These are phyloP conservation scores for Drosophila pruinosa DNA, from an alignment of 1,140 invertebrate genomes.

Conservation along the genomic window DNA sequence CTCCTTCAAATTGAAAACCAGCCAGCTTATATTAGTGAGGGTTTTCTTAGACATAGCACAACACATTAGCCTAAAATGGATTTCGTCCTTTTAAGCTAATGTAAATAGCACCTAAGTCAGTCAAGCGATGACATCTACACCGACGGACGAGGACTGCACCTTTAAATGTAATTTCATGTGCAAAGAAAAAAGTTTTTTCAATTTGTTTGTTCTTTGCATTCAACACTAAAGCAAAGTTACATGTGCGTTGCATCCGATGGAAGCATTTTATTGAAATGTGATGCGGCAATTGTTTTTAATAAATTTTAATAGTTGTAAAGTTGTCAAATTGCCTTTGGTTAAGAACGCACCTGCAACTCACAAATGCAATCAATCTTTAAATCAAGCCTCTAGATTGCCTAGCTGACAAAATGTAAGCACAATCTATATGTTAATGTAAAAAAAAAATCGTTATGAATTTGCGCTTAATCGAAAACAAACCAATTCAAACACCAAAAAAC, in stretches of 20 bases:
- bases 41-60: background rate
- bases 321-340: conserved; percentile 7
- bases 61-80: conserved; percentile 8
- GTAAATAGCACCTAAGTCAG: background rate
- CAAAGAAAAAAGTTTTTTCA: conserved; percentile 78
- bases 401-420: conserved; percentile 71
- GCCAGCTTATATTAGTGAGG: background rate
- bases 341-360: conserved; percentile 73
- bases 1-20: conserved; percentile 50
- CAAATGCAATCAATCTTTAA: conserved; percentile 78
- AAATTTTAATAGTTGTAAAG: background rate
- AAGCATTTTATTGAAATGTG: conserved; percentile 47
- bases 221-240: conserved; percentile 75
- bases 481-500: conserved; percentile 70
- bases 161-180: conserved; percentile 38
- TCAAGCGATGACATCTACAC: background rate
- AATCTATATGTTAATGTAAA: conserved; percentile 67
- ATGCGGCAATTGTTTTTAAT: background rate
- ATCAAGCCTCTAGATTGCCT: conserved; percentile 72
- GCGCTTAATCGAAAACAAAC: conserved; percentile 68
- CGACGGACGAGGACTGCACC: conserved; percentile 7
- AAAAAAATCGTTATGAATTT: conserved; percentile 56
- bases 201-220: conserved; percentile 83
- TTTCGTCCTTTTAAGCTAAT: conserved; percentile 10
- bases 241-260: conserved; percentile 47